phyloP scores from a whole-genome alignment of 2,888 invertebrate species.

The Luperina nickerlii region DNA sequence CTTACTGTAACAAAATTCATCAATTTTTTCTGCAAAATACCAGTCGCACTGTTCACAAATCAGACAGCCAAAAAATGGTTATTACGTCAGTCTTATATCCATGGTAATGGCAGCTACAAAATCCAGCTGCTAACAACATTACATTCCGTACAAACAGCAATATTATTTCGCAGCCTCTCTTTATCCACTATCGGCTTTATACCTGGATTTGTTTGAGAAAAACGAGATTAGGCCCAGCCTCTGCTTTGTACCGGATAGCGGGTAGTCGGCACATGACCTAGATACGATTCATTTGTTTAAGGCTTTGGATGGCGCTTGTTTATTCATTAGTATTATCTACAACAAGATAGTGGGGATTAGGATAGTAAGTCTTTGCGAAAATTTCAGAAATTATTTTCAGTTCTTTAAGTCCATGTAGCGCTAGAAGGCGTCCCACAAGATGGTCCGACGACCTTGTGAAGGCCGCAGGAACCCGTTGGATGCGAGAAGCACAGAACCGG shows the following conservation, averaged over 20 bases:
- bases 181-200: constrained; percentile 45
- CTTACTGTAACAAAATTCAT: background rate
- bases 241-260: constrained; percentile 3
- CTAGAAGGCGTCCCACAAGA: too few relatives aligned
- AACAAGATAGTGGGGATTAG: constrained; percentile 5
- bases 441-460: too few relatives aligned
- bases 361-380: background rate
- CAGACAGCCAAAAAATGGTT: background rate
- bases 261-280: constrained; percentile 29
- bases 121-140: constrained; percentile 15
- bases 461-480: too few relatives aligned
- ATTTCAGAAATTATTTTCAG: background rate
- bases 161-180: constrained; percentile 19
- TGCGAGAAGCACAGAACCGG: too few relatives aligned
- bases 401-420: background rate
- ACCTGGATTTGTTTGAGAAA: constrained; percentile 44
- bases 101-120: constrained; percentile 22
- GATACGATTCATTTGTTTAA: constrained; percentile 41
- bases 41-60: background rate
- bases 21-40: background rate
- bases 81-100: constrained; percentile 13
- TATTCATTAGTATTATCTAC: constrained; percentile 37
- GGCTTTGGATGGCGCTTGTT: constrained; percentile 27
- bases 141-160: constrained; percentile 15
- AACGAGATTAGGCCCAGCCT: constrained; percentile 40